Evolutionary conservation across 2,888 invertebrate species (phyloP).

Genomic region (Zygothrica quintamaculata): DNA sequence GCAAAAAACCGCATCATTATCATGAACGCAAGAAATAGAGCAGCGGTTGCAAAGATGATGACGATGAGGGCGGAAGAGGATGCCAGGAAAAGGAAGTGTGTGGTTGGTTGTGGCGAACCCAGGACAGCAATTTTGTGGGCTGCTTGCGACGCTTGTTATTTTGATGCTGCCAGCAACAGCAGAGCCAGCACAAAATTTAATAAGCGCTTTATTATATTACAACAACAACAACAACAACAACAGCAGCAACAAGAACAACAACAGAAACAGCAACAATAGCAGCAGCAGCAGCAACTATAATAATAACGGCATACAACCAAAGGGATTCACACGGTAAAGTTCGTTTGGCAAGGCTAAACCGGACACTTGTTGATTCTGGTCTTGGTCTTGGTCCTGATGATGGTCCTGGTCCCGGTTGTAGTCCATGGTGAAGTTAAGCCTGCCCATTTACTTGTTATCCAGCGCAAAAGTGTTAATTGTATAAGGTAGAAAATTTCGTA

Average conservation of each 20-base stretch:
- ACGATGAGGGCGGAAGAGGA: conserved; percentile 1
- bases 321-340: conserved; percentile 47
- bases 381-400: not conserved
- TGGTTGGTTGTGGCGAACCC: conserved; percentile 57
- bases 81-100: conserved; percentile 48
- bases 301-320: conserved; percentile 3
- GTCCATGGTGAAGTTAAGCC: too few relatives aligned
- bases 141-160: conserved; percentile 57
- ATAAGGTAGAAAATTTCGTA: conserved; percentile 48
- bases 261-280: conserved; percentile 13
- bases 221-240: conserved; percentile 38
- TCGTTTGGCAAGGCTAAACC: conserved; percentile 32
- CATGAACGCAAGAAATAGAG: conserved; percentile 64
- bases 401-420: too few relatives aligned
- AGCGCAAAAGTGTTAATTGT: conserved; percentile 61
- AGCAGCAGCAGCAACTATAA: conserved; percentile 16
- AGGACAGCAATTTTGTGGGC: conserved; percentile 67
- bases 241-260: conserved; percentile 25
- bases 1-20: conserved; percentile 74
- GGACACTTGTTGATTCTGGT: conserved; percentile 58
- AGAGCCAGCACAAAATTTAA: conserved; percentile 62
- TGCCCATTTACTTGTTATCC: too few relatives aligned
- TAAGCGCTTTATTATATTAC: conserved; percentile 77
- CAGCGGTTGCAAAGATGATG: conserved; percentile 30
- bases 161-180: conserved; percentile 27